These are phyloP conservation scores for Macrocentrus cingulum DNA, from an alignment of 1,140 invertebrate genomes.

Conservation along the genomic window DNA sequence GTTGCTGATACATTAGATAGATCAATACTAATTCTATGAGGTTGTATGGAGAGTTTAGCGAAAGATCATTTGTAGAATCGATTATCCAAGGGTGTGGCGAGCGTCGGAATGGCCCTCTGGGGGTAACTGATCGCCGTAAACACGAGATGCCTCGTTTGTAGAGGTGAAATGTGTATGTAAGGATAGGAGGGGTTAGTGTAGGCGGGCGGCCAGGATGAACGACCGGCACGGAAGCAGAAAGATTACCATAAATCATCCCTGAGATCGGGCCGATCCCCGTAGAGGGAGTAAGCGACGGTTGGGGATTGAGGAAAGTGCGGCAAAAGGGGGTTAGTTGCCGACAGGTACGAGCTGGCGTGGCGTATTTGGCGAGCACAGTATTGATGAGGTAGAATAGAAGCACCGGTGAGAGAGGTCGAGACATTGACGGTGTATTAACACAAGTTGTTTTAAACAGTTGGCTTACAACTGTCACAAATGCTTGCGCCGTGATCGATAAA, in stretches of 20 bases:
- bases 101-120: constrained; percentile 1
- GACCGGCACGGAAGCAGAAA: constrained; percentile 32
- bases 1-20: no score
- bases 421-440: background rate
- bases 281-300: constrained; percentile 6
- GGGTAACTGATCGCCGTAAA: constrained; percentile 20
- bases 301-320: constrained; percentile 2
- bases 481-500: no score
- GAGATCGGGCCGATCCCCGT: constrained; percentile 24
- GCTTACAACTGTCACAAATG: no score
- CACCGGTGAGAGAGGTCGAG: background rate
- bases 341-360: constrained; percentile 24
- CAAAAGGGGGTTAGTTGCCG: constrained; percentile 9
- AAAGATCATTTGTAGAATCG: constrained; percentile 6
- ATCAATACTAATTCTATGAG: no score
- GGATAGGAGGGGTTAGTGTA: background rate
- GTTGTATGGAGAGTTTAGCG: background rate
- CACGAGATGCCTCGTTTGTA: constrained; percentile 14
- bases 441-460: no score
- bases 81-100: constrained; percentile 13
- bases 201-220: constrained; percentile 28
- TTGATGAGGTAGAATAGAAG: constrained; percentile 22
- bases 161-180: constrained; percentile 3
- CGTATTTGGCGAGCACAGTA: constrained; percentile 11
- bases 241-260: constrained; percentile 33